Percentiles rank a stretch among this genome's conserved stretches.
Conservation (phyloP, 2,113 vertebrate species). For the Malurus alboscapulatus region DNA sequence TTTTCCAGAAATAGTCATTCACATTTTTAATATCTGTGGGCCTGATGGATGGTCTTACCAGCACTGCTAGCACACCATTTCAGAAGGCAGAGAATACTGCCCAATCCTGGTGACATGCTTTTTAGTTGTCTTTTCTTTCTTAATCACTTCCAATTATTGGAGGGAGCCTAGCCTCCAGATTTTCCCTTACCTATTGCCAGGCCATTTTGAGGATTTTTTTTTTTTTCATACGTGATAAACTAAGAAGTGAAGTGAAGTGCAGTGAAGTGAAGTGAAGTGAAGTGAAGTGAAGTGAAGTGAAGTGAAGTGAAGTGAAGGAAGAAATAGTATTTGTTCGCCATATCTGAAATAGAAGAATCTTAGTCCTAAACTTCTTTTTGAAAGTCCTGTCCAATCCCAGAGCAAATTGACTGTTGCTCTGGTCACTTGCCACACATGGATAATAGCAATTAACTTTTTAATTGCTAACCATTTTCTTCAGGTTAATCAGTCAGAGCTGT, state of each 20-base stretch:
- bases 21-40: background rate
- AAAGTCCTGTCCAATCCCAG: background rate
- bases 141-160: background rate
- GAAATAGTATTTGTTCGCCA: background rate
- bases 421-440: background rate
- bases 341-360: background rate
- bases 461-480: background rate
- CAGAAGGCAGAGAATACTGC: background rate
- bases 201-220: background rate
- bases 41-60: background rate
- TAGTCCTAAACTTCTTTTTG: background rate
- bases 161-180: background rate
- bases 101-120: background rate
- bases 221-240: background rate
- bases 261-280: background rate
- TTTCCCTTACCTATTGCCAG: background rate
- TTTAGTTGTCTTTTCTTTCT: background rate
- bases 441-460: background rate
- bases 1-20: slow-evolving; percentile 25
- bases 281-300: too few relatives aligned
- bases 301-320: background rate
- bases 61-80: background rate
- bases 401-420: background rate
- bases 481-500: background rate
- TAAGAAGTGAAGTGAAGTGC: background rate